These are phyloP conservation scores for Propithecus perrieri DNA, from an alignment of 2,797 vertebrate genomes.

Conservation along the genomic window DNA sequence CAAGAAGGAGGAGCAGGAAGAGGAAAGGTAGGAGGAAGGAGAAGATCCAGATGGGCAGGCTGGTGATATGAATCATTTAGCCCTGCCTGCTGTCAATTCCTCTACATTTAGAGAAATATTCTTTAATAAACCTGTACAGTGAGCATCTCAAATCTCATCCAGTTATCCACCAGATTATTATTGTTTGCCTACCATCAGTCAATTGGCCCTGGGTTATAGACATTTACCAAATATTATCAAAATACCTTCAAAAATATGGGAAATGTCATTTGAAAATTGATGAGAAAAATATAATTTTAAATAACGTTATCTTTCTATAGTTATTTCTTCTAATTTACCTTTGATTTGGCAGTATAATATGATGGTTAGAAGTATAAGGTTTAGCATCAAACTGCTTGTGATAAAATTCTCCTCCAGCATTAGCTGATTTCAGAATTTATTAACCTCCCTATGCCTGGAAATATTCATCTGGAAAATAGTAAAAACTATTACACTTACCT, in stretches of 20 bases:
- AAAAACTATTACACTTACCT: background rate
- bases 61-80: background rate
- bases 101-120: background rate
- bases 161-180: background rate
- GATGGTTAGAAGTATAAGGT: background rate
- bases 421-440: background rate
- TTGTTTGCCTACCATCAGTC: background rate
- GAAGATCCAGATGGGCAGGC: accelerated
- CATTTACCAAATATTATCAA: background rate
- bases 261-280: background rate
- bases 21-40: too few relatives aligned
- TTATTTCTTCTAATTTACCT: background rate
- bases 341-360: background rate
- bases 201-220: background rate
- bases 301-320: background rate
- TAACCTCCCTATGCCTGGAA: background rate
- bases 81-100: background rate
- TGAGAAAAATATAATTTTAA: background rate
- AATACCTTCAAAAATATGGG: background rate
- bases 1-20: background rate
- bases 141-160: background rate
- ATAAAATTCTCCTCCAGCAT: background rate
- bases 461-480: background rate
- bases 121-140: background rate
- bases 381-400: background rate